phyloP scores from a whole-genome alignment of 2,888 invertebrate species.

The Diogma glabrata region DNA sequence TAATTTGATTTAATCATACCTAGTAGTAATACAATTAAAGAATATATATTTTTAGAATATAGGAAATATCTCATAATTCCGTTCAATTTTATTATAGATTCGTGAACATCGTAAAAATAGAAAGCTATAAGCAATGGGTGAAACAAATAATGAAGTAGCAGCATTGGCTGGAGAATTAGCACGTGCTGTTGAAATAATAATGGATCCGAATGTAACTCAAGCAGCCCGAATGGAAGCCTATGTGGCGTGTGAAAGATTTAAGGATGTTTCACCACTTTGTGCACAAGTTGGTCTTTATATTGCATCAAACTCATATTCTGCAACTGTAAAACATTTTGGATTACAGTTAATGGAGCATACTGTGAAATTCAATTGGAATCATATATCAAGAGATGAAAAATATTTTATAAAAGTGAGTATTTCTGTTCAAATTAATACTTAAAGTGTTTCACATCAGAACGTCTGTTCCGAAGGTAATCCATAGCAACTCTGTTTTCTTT shows the following conservation, averaged over 20 bases:
- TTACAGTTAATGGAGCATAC: slow-evolving; percentile 87
- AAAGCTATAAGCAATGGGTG: slow-evolving; percentile 12
- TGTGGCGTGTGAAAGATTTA: slow-evolving; percentile 73
- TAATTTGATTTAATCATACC: neutral
- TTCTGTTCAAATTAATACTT: no score
- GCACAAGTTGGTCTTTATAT: slow-evolving; percentile 76
- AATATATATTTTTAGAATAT: neutral
- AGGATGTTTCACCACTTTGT: slow-evolving; percentile 77
- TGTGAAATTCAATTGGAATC: slow-evolving; percentile 86
- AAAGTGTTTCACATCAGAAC: slow-evolving; percentile 17
- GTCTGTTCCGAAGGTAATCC: no score
- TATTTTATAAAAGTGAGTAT: slow-evolving; percentile 77
- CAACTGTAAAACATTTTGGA: slow-evolving; percentile 80
- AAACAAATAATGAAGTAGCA: slow-evolving; percentile 29
- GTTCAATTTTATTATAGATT: no score
- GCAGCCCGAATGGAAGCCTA: slow-evolving; percentile 70
- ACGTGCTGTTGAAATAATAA: slow-evolving; percentile 68
- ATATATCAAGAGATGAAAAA: slow-evolving; percentile 76
- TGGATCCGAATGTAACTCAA: slow-evolving; percentile 66
- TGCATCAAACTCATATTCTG: slow-evolving; percentile 63
- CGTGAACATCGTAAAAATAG: no score
- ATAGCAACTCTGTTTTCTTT: no score
- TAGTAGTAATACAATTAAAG: neutral
- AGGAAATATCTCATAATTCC: slow-evolving; percentile 6
- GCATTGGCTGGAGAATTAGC: slow-evolving; percentile 60